A percentile compares a stretch with the other conserved stretches of the same genome.
Evolutionary conservation across 2,888 invertebrate species (phyloP).

Genomic region (Mesorhabditis spiculigera): DNA sequence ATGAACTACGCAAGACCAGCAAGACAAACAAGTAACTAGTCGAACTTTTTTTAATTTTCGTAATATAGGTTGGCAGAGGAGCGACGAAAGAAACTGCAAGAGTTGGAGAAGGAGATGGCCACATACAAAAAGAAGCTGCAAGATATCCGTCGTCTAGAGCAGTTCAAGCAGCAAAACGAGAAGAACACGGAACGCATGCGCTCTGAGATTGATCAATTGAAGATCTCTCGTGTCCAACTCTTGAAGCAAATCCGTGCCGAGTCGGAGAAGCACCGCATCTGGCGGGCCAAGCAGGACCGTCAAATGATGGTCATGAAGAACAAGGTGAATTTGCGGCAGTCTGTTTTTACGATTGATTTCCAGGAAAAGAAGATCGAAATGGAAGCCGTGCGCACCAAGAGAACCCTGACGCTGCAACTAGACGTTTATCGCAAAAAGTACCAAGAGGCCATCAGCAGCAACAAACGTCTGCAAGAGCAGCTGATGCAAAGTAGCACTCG

Average conservation of each 20-base stretch:
- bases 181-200: slow-evolving; percentile 18
- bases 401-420: slow-evolving; percentile 27
- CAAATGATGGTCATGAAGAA: slow-evolving; percentile 32
- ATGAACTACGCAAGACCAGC: neutral
- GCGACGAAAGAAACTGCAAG: slow-evolving; percentile 29
- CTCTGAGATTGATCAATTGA: slow-evolving; percentile 18
- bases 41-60: too few relatives aligned
- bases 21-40: neutral
- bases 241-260: slow-evolving; percentile 29
- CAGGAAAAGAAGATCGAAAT: slow-evolving; percentile 32
- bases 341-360: neutral
- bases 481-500: neutral
- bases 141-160: slow-evolving; percentile 18
- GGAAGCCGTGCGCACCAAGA: slow-evolving; percentile 22
- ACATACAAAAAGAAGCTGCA: slow-evolving; percentile 27
- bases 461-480: neutral
- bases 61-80: slow-evolving; percentile 30
- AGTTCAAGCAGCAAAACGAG: slow-evolving; percentile 16
- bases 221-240: slow-evolving; percentile 24
- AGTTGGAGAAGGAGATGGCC: slow-evolving; percentile 29
- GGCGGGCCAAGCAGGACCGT: slow-evolving; percentile 27
- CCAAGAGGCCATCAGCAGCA: neutral
- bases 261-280: slow-evolving; percentile 26
- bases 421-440: slow-evolving; percentile 10
- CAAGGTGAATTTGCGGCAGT: slow-evolving; percentile 13